Base-by-base conservation (phyloP, 1,140 invertebrate species). In the Drosophila repleta region DNA sequence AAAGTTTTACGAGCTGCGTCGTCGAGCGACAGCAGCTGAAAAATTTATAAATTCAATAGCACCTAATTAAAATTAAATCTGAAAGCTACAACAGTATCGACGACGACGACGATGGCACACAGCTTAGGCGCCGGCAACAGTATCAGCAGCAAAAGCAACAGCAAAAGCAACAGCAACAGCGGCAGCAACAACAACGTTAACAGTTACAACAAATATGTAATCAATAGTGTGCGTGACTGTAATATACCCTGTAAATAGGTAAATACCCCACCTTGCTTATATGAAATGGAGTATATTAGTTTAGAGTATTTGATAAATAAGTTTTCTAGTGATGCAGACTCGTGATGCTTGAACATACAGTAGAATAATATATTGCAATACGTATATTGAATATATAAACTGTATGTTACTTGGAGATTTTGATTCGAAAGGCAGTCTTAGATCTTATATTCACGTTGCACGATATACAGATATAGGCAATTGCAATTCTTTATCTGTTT, bases 11-110 rank as follows among this genome's bases (percentile, higher is more conserved):
- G 74, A 62, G 62, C 73, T 29, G 37, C 77, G 60, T 58, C 70
- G 55, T 46, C 46, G 46, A 66, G 55, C 64, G 76, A 77, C 77
- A 78, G 82, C 78, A 82, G 76, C 68, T 88, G 76, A 88, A 88
- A 88, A 88, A 83, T 87, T 76, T 87, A 88, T 88, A 87, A 88
- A 87, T 88, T 88, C 83, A 88, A 88, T 88, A 88, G 83, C 83
- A 88, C 70, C 83, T 88, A 88, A 88, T 88, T 88, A 88, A 88
- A 88, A 88, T 88, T 88, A 88, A 88, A 88, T 88, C 83, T 74
- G 73, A 88, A 83, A 88, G 76, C 79, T 79, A n/a, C n/a, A n/a
- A n/a, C n/a, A n/a, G 82, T 88, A 87, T 87, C 82, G 82, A 79
- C 76, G 71, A 63, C 15, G 39, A 41, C 15, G 32, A 13, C 29